phyloP scores from a whole-genome alignment of 2,888 invertebrate species.

The Thelaira solivaga region DNA sequence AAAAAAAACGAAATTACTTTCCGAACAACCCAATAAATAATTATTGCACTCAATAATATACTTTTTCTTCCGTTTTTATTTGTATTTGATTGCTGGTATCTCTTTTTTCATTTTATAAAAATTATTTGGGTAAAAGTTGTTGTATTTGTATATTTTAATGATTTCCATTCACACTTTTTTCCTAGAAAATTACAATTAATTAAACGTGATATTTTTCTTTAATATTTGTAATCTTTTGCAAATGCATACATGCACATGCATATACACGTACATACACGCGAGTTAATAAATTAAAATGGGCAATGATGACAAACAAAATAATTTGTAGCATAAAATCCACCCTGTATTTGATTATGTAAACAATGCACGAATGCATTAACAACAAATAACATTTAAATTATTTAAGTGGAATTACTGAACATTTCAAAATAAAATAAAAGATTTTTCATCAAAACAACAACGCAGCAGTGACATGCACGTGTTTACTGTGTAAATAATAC shows the following conservation, averaged over 20 bases:
- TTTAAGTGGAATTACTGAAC: conserved; percentile 49
- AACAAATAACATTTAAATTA: conserved; percentile 52
- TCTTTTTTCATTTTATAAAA: neutral
- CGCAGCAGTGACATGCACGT: neutral
- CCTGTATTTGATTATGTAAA: conserved; percentile 32
- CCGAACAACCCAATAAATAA: no score
- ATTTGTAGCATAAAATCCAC: conserved; percentile 14
- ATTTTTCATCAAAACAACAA: conserved; percentile 1
- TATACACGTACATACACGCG: no score
- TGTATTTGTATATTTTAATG: neutral
- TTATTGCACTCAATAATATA: no score
- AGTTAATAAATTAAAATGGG: conserved; percentile 21
- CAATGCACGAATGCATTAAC: conserved; percentile 44
- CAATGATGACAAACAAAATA: conserved; percentile 30
- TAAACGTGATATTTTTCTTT: conserved; percentile 28
- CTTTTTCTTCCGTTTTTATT: no score
- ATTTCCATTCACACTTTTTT: conserved; percentile 29
- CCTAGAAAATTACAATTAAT: conserved; percentile 31
- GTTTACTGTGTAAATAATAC: neutral
- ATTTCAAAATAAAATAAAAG: conserved; percentile 8
- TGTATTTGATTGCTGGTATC: no score
- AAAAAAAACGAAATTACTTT: no score
- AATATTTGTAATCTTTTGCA: neutral
- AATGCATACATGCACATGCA: no score
- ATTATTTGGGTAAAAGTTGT: neutral